Base-by-base conservation (phyloP, 1,140 invertebrate species). In the Eupeodes corollae region DNA sequence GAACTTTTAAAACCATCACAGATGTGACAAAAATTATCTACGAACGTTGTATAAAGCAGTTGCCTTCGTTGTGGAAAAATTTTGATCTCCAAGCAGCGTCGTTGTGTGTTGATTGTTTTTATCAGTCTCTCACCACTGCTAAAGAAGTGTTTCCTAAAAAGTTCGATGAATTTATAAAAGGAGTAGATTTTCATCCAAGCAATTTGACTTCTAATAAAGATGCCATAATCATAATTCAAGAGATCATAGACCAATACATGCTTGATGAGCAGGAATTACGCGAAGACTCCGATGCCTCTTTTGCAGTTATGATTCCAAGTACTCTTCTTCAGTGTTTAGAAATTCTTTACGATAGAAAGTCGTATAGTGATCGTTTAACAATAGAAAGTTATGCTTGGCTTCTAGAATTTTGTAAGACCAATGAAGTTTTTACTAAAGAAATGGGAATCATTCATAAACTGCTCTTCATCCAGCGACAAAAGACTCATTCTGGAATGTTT, bases 61-160 rank as follows among this genome's bases (percentile, higher is more conserved):
- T 67, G 46, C 51, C 60, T 5, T 35, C 51, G 10, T n/a, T 67
- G 3, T 65, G 60, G 60, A 30, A 44, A 5, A 39, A 69, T 40
- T 72, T 75, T 46, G 71, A 78, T 52, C 51, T 68, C 47, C 54
- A 62, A 21, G 65, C 67, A 6, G 66, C 72, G 1, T 51, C 67
- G 34, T 47, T 72, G 10, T 69, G 71, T 13, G 49, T 74, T 13
- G 73, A 79, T 54, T 79, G 74, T 51, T 80, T 79, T 42, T 67
- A 72, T 45, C 67, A 75, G 51, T 72, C 77, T 39, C 62, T 73
- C 18, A 60, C 57, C 32, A 58, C 75, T n/a, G 67, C 77, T 3
- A 71, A 70, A 48, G 62, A 60, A 5, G 53, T 59, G 6, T 70
- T 70, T 48, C 50, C 58, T 1, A 63, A 61, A 8, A 70, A 73